Base-by-base conservation (phyloP, 2,888 invertebrate species). In the Tryphoninae sp. region DNA sequence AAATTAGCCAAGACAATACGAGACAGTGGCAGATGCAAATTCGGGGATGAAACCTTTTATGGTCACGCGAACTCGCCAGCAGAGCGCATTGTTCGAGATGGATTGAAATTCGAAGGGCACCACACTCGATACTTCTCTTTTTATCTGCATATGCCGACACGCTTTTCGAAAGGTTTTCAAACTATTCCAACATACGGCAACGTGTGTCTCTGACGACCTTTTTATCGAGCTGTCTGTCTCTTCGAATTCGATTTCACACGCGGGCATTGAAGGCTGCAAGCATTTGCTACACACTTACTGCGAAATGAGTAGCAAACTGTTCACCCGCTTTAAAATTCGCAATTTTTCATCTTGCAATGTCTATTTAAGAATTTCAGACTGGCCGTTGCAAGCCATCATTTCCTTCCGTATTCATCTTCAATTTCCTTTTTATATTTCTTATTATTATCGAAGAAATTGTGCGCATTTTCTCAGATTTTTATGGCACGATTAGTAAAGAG, bases 1-100 rank as follows among this genome's bases (percentile, higher is more conserved):
- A 90, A 92, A 92, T 92, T 92, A 92, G 91, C 91, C 90, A 86
- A 91, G 87, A 92, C 91, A 91, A 92, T 87, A 84, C 83, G 73
- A 84, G 87, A 88, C 84, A 86, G 86, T 81, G 86, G 86, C 91
- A 92, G 91, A 92, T 92, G 91, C 90, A 92, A 91, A 92, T 92
- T 87, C 84, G 81, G 84, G 84, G 67, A 82, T 80, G 83, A 83
- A 87, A 86, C 85, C 84, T 87, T 86, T 78, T 77, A 85, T 84
- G 65, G 84, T 86, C 81, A 86, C 78, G 84, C 82, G 83, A 80
- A 76, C 59, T 53, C 53, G 68, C 64, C 73, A 22, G 9, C 58
- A 58, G 49, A 58, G 40, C 42, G 40, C 76, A 89, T 90, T 90
- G 89, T 90, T 86, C 84, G 79, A 64, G 62, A 59, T 80, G 82